Evolutionary conservation across 2,888 invertebrate species (phyloP).

Genomic region (Drosophila mimica): DNA sequence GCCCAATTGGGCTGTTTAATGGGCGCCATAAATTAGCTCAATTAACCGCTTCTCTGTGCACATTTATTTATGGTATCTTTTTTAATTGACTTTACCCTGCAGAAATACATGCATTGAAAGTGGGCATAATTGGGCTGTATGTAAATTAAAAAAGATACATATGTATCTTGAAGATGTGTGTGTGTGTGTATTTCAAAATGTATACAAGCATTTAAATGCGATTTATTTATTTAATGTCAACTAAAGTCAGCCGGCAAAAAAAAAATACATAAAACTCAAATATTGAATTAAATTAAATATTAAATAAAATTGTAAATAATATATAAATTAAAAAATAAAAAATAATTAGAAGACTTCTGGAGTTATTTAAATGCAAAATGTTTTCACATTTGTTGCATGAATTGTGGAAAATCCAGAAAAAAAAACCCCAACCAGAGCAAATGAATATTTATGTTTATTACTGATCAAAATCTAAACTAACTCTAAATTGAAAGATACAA

Average conservation of each 20-base stretch:
- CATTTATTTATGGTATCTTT: slow-evolving; percentile 3
- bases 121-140: not conserved
- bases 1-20: slow-evolving; percentile 47
- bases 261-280: no score
- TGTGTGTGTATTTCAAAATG: not conserved
- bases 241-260: not conserved
- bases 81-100: not conserved
- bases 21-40: slow-evolving; percentile 47
- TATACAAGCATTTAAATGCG: not conserved
- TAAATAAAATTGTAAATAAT: no score
- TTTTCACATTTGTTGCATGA: no score
- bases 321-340: no score
- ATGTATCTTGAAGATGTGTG: not conserved
- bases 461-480: not conserved
- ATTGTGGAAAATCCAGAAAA: no score
- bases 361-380: no score
- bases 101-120: not conserved
- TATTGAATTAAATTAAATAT: no score
- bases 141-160: not conserved
- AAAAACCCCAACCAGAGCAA: no score
- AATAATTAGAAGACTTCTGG: no score
- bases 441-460: not conserved
- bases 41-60: slow-evolving; percentile 42
- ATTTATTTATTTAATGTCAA: not conserved
- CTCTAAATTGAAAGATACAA: not conserved